A percentile compares a stretch with the other conserved stretches of the same genome.
Evolutionary conservation across 2,113 vertebrate genomes (phyloP).

Genomic region (Ammodytes dubius): DNA sequence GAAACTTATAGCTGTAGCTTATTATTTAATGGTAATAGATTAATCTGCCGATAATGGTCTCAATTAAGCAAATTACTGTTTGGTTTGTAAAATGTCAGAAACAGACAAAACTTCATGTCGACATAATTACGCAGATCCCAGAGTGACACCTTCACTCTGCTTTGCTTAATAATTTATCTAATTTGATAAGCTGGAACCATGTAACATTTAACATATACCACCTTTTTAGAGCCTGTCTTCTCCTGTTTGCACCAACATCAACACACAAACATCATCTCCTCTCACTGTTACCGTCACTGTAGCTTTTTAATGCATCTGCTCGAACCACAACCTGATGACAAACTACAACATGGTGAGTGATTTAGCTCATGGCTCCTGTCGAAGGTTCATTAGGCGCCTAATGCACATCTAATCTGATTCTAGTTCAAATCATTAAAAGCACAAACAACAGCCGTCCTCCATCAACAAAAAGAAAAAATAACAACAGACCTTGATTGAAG

Average conservation of each 20-base stretch:
- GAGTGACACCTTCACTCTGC: too few relatives aligned
- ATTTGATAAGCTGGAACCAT: neutral
- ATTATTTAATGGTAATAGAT: too few relatives aligned
- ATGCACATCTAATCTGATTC: conserved; percentile 72
- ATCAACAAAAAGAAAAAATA: conserved; percentile 2
- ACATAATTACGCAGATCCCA: too few relatives aligned
- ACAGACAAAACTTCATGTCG: too few relatives aligned
- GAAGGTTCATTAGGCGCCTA: conserved; percentile 56
- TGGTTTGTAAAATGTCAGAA: too few relatives aligned
- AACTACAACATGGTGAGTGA: conserved; percentile 39
- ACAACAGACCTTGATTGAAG: conserved; percentile 12
- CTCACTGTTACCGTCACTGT: neutral
- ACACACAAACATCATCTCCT: neutral
- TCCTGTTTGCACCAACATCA: neutral
- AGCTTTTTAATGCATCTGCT: conserved; percentile 34
- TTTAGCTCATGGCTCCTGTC: conserved; percentile 33
- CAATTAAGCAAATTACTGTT: too few relatives aligned
- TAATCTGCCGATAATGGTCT: too few relatives aligned
- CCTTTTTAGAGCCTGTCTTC: neutral
- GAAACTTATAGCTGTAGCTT: too few relatives aligned
- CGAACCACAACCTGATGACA: conserved; percentile 24
- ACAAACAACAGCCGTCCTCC: conserved; percentile 41
- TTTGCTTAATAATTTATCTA: too few relatives aligned
- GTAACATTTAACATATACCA: neutral
- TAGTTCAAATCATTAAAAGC: conserved; percentile 64